A percentile compares a stretch with the other conserved stretches of the same genome.
Evolutionary conservation across 2,797 vertebrate species (phyloP).

Genomic region (Sylvilagus floridanus): DNA sequence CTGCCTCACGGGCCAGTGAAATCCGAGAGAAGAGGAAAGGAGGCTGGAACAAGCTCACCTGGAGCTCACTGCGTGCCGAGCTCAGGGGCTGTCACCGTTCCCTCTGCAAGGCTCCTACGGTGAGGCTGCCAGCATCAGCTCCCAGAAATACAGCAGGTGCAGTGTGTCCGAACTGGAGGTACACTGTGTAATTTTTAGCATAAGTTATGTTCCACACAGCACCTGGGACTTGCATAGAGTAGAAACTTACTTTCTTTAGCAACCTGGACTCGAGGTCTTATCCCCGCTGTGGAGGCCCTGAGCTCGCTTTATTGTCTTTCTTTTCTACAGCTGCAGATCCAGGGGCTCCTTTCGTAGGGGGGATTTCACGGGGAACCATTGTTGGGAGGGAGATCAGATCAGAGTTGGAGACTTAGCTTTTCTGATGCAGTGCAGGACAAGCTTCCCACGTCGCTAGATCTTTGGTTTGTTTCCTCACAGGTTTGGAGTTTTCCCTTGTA

Average conservation of each 20-base stretch:
- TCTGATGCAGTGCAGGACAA: neutral
- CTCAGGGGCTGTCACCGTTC: neutral
- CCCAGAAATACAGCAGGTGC: neutral
- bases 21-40: neutral
- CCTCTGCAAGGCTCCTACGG: neutral
- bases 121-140: neutral
- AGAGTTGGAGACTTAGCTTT: neutral
- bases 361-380: neutral
- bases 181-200: neutral
- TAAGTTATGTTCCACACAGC: neutral
- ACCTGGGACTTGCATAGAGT: neutral
- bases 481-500: neutral
- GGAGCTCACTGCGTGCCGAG: too few species aligned
- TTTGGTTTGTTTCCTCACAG: neutral
- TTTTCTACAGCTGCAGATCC: neutral
- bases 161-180: neutral
- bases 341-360: neutral
- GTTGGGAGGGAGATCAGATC: neutral
- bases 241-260: neutral
- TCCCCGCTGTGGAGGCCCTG: neutral
- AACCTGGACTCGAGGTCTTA: fast-evolving
- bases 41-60: neutral
- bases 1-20: neutral
- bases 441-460: neutral
- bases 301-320: neutral